Percentiles rank a stretch among this genome's conserved stretches.
These are phyloP conservation scores for Muscicapa comitata DNA, from an alignment of 2,797 vertebrate species.

Conservation along the genomic window DNA sequence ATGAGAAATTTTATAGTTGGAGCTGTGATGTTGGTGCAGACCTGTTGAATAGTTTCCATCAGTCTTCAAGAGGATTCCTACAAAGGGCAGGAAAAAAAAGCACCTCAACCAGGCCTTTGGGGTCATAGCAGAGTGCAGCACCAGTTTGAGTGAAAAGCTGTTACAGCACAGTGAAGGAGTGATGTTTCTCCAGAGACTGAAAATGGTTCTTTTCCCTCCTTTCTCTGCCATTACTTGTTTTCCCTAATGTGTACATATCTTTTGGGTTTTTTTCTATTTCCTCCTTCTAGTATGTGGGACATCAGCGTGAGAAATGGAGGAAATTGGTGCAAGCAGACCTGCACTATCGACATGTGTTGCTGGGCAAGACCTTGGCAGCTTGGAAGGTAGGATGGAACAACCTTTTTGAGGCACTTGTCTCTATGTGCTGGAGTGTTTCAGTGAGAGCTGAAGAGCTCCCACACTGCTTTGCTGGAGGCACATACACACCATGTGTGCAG, in stretches of 20 bases:
- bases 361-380: conserved; percentile 64
- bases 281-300: conserved; percentile 74
- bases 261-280: background rate
- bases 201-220: background rate
- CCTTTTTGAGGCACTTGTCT: background rate
- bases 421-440: background rate
- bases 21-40: background rate
- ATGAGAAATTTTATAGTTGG: background rate
- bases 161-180: background rate
- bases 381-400: conserved; percentile 80
- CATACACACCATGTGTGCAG: too few relatives aligned
- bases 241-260: fast-evolving
- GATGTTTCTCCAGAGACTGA: background rate
- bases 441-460: background rate
- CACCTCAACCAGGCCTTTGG: background rate
- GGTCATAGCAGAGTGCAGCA: background rate
- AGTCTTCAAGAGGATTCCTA: background rate
- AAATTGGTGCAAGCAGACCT: conserved; percentile 66
- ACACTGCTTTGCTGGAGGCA: background rate
- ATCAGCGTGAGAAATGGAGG: conserved; percentile 64
- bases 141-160: background rate
- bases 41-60: background rate
- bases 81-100: background rate
- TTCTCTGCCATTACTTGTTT: background rate
- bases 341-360: conserved; percentile 61